Evolutionary conservation across 2,113 vertebrate species (phyloP).

Genomic region (Egretta garzetta): DNA sequence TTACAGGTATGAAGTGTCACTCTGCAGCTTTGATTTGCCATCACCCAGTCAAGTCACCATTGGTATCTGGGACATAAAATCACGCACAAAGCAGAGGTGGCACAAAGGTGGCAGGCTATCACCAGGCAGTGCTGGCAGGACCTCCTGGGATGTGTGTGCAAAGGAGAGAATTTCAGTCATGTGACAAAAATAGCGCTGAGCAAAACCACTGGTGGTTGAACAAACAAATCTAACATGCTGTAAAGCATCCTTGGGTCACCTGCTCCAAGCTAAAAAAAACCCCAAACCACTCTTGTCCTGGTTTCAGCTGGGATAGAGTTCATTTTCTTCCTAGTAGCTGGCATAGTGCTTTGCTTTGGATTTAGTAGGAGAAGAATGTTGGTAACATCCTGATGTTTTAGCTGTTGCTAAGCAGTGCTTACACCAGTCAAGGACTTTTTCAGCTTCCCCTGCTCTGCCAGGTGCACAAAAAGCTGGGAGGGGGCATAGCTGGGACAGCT

Average conservation of each 20-base stretch:
- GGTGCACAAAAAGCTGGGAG: too few species aligned
- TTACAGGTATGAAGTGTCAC: background rate
- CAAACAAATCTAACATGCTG: background rate
- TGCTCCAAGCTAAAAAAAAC: background rate
- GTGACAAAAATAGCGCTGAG: background rate
- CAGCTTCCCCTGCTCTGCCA: too few species aligned
- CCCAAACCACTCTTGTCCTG: too few species aligned
- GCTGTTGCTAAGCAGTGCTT: too few species aligned
- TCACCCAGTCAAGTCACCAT: background rate
- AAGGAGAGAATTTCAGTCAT: background rate
- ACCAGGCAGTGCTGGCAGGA: background rate
- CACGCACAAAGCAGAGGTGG: background rate
- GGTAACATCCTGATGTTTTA: too few species aligned
- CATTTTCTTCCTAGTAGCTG: too few species aligned
- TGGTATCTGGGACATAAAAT: background rate
- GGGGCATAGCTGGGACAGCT: too few species aligned
- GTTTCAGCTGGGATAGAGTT: too few species aligned
- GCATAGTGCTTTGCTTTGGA: too few species aligned
- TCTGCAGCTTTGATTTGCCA: background rate
- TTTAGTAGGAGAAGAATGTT: too few species aligned
- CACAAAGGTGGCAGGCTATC: background rate
- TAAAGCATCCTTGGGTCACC: background rate
- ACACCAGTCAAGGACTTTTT: too few species aligned
- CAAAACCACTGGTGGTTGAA: background rate
- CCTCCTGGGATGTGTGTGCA: background rate